Evolutionary conservation across 2,888 invertebrate species (phyloP), one percentile per base, ranked within the genome.

Genomic region (Abscondita cerata): DNA sequence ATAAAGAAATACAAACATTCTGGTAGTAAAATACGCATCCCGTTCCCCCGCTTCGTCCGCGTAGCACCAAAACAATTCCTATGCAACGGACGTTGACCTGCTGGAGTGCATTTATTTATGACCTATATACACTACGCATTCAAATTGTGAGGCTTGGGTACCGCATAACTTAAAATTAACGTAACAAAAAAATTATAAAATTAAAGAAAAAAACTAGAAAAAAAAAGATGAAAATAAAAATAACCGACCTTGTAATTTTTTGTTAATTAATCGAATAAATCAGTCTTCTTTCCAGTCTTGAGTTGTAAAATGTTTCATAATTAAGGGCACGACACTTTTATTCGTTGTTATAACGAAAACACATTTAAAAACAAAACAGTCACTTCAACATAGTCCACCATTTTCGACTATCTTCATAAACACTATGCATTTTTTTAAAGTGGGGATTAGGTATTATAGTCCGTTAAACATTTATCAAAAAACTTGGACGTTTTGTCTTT

Each of bases 71-170:
- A 34, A 58, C 51, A 53, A 57, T 62, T 62, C 52, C 63, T 50
- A 59, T 64, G 59, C 56, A 56, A 64, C 55, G 63, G 63, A 47
- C 63, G 63, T 64, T 64, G 59, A 64, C 59, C 63, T 64, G 51
- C 36, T 41, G 34, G 53, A 53, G 59, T 64, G 59, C 59, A 64
- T 64, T 64, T 59, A 56, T 59, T 55, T 52, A 31, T 64, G 63
- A 64, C 63, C 63, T 59, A 64, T 50, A 59, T 62, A 62, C 33
- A 20, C 38, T 25, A 46, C 52, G 16, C 20, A 36, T 60, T 44
- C 50, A 40, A 54, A 44, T 55, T 55, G 20, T 20, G 40, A 51
- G 41, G 50, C 18, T 50, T 25, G 50, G 57, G 11, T 16, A 44
- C 16, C 19, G 18, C 16, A 34, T 4, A 6, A 36, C 11, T 36